Conservation (phyloP, 2,888 invertebrate genomes). For the Apamea sordens region DNA sequence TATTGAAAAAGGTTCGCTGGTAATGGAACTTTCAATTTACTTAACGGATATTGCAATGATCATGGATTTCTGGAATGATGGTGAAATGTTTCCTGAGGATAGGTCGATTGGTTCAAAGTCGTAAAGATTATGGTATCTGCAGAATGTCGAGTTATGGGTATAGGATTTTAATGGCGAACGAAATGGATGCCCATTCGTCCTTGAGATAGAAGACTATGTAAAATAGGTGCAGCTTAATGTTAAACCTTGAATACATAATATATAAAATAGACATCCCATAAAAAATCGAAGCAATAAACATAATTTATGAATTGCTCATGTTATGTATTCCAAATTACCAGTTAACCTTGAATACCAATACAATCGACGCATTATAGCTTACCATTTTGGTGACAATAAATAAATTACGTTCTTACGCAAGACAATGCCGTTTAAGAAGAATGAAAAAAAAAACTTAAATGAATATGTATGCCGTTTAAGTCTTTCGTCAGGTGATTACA, state of each 20-base stretch:
- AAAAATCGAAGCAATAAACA: background rate
- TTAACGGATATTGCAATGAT: conserved; percentile 28
- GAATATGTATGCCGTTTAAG: conserved; percentile 50
- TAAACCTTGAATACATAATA: background rate
- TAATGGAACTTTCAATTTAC: conserved; percentile 47
- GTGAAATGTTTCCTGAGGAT: conserved; percentile 9
- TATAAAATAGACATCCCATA: background rate
- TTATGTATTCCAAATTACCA: conserved; percentile 27
- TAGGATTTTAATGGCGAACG: background rate
- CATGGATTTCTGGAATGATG: conserved; percentile 17
- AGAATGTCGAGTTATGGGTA: background rate
- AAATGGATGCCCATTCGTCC: background rate
- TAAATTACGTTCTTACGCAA: conserved; percentile 45
- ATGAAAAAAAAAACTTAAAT: conserved; percentile 27
- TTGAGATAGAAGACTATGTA: background rate
- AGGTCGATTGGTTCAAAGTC: conserved; percentile 11
- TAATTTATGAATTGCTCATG: conserved; percentile 20
- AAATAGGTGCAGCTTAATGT: background rate
- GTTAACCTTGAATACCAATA: conserved; percentile 53
- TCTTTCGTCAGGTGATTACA: conserved; percentile 65
- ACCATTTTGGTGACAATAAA: conserved; percentile 32
- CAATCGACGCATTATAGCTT: conserved; percentile 23
- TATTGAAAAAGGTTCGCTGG: conserved; percentile 47
- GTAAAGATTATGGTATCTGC: conserved; percentile 5
- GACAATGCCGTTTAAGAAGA: conserved; percentile 4